These are phyloP conservation scores for Augiades crinisus DNA, from an alignment of 2,888 invertebrate species.

Conservation along the genomic window DNA sequence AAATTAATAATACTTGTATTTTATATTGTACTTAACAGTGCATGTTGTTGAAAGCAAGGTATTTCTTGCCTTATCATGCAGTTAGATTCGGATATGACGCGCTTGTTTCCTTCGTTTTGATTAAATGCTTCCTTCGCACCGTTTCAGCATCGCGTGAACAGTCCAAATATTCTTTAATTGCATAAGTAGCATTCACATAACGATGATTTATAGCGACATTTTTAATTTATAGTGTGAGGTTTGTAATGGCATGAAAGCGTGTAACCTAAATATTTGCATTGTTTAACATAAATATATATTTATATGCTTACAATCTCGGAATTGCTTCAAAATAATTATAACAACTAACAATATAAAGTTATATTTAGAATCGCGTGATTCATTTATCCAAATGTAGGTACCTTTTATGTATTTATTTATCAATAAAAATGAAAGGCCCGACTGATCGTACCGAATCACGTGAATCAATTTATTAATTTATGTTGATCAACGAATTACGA, in stretches of 20 bases:
- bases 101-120: slow-evolving; percentile 17
- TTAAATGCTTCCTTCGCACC: slow-evolving; percentile 17
- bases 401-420: too few species aligned
- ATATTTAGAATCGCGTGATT: too few species aligned
- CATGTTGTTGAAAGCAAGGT: not conserved
- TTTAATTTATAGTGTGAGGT: slow-evolving; percentile 1
- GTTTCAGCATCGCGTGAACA: slow-evolving; percentile 16
- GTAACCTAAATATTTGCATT: not conserved
- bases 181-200: slow-evolving; percentile 19
- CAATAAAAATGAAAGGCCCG: too few species aligned
- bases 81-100: slow-evolving; percentile 19
- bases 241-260: not conserved
- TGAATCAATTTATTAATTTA: too few species aligned
- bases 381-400: too few species aligned
- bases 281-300: too few species aligned
- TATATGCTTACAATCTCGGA: too few species aligned
- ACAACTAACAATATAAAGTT: too few species aligned
- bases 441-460: too few species aligned
- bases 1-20: too few species aligned
- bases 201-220: slow-evolving; percentile 14
- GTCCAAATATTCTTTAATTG: slow-evolving; percentile 19
- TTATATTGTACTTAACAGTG: not conserved
- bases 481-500: too few species aligned
- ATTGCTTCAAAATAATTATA: too few species aligned
- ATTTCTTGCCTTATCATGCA: slow-evolving; percentile 8